These are phyloP conservation scores for Artemisiospiza belli DNA, from an alignment of 2,113 vertebrate species.

Conservation along the genomic window DNA sequence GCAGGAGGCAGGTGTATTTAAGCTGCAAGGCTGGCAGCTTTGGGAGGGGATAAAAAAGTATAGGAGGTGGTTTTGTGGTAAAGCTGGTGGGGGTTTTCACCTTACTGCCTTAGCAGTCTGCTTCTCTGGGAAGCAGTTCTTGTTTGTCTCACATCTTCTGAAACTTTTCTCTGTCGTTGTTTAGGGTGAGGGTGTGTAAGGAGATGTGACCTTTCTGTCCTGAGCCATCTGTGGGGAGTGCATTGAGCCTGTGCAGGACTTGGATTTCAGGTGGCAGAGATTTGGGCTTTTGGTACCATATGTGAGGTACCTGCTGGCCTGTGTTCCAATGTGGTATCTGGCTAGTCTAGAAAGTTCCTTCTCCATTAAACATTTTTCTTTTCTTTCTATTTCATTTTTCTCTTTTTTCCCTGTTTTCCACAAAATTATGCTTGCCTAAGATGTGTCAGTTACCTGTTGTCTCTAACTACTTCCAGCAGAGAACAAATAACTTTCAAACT, in stretches of 20 bases:
- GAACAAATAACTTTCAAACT: not conserved
- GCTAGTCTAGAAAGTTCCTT: not conserved
- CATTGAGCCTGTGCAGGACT: accelerated
- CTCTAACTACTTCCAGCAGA: not conserved
- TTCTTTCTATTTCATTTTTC: not conserved
- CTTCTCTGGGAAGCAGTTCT: not conserved
- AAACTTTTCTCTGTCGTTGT: not conserved
- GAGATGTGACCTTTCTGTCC: not conserved
- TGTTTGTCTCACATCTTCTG: not conserved
- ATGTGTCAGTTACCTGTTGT: not conserved
- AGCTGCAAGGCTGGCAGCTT: not conserved
- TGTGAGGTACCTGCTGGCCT: not conserved
- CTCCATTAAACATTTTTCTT: not conserved
- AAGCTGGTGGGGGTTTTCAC: accelerated
- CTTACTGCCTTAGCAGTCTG: not conserved
- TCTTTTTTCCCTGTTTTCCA: not conserved
- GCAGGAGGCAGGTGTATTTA: not conserved
- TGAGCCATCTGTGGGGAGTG: no score
- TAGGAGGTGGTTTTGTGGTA: accelerated
- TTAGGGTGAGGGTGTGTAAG: not conserved
- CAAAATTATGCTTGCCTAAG: not conserved
- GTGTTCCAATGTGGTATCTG: not conserved
- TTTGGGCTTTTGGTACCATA: not conserved
- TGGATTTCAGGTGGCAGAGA: not conserved
- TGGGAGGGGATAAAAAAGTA: no score